Evolutionary conservation across 2,888 invertebrate genomes (phyloP).

Genomic region (Shargacucullia verbasci): DNA sequence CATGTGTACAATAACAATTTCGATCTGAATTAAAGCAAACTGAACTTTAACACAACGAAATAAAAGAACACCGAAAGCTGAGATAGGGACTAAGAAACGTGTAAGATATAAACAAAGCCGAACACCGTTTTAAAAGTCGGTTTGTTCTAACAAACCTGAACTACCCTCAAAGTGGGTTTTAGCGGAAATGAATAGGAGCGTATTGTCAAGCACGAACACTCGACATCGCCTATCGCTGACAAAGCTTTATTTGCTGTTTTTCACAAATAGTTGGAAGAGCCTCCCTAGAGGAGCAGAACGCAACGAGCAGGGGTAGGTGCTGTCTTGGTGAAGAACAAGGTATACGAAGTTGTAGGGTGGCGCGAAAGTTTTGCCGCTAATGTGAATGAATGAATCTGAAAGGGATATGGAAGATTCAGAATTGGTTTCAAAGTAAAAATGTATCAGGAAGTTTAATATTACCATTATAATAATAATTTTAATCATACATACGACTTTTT

Average conservation of each 20-base stretch:
- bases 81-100: conserved; percentile 44
- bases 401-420: not conserved
- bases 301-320: conserved; percentile 36
- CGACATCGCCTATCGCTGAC: conserved; percentile 77
- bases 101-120: conserved; percentile 55
- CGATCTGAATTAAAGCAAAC: conserved; percentile 21
- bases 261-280: conserved; percentile 71
- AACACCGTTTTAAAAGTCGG: conserved; percentile 60
- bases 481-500: no score
- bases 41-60: conserved; percentile 22
- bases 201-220: conserved; percentile 74
- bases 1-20: not conserved
- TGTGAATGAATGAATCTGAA: conserved; percentile 36
- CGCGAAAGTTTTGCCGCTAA: conserved; percentile 37
- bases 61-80: conserved; percentile 26
- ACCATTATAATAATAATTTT: no score
- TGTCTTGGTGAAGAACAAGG: conserved; percentile 36
- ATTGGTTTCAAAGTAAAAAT: not conserved
- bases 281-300: conserved; percentile 63
- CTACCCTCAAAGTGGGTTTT: conserved; percentile 70
- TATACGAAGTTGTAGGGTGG: conserved; percentile 37
- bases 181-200: conserved; percentile 78
- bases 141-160: conserved; percentile 64
- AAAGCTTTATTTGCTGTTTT: conserved; percentile 80
- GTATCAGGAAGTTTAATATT: no score